Conservation (phyloP, 2,888 invertebrate genomes). For the Thecocarcelia acutangulata region DNA sequence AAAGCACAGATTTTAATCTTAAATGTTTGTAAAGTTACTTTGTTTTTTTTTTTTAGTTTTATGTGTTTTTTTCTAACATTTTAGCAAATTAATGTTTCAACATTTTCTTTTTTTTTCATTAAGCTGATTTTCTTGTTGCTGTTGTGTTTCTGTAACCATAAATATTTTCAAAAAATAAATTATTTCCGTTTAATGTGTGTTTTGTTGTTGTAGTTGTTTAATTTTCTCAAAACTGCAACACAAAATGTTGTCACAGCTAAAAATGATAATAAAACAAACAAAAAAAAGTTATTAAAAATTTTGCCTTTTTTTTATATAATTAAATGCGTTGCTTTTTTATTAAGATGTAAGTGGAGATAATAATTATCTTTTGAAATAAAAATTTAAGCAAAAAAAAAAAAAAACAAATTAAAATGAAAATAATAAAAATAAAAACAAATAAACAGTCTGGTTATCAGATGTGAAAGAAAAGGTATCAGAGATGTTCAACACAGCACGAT, state of each 20-base stretch:
- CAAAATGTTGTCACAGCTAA: constrained; percentile 48
- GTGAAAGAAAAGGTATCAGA: too few relatives aligned
- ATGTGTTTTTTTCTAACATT: constrained; percentile 38
- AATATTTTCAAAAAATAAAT: constrained; percentile 65
- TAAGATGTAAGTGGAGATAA: constrained; percentile 56
- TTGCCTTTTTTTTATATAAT: constrained; percentile 44
- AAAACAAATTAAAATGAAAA: constrained; percentile 6
- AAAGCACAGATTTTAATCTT: constrained; percentile 61
- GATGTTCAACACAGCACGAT: too few relatives aligned
- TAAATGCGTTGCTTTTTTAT: constrained; percentile 61
- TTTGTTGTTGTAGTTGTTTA: not conserved
- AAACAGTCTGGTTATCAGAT: not conserved
- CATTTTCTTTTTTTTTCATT: constrained; percentile 30
- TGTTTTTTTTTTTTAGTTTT: not conserved
- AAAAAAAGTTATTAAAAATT: constrained; percentile 23
- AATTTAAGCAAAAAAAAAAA: constrained; percentile 7
- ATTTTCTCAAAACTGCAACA: constrained; percentile 2
- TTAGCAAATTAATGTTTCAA: constrained; percentile 60
- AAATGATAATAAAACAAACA: constrained; percentile 16
- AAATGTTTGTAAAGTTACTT: constrained; percentile 61
- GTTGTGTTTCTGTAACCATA: constrained; percentile 26
- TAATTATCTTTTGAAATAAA: constrained; percentile 6
- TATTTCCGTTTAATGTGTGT: constrained; percentile 63
- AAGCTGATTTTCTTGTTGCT: constrained; percentile 37
- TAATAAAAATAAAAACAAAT: constrained; percentile 11